These are phyloP conservation scores for Heliothis virescens DNA, from an alignment of 1,140 invertebrate species.

Conservation along the genomic window DNA sequence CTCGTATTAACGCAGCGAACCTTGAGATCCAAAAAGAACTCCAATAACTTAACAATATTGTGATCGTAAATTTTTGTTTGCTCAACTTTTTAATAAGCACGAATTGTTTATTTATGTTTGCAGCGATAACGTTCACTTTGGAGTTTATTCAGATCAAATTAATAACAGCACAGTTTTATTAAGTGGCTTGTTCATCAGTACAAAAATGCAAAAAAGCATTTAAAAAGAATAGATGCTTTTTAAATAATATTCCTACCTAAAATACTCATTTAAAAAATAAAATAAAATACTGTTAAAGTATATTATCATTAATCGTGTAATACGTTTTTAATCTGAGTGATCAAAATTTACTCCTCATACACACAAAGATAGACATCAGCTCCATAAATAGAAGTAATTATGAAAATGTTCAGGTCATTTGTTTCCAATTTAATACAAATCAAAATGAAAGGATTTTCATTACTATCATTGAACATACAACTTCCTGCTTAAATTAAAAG, in stretches of 20 bases:
- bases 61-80: conserved; percentile 39
- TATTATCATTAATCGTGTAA: too few relatives aligned
- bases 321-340: too few relatives aligned
- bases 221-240: background rate
- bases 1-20: background rate
- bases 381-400: too few relatives aligned
- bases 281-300: too few relatives aligned
- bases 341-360: too few relatives aligned
- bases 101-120: conserved; percentile 30
- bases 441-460: background rate
- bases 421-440: background rate
- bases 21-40: background rate
- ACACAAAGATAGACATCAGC: too few relatives aligned
- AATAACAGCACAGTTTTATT: background rate
- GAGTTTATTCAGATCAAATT: conserved; percentile 15
- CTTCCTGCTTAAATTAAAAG: conserved; percentile 7
- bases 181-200: background rate
- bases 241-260: background rate
- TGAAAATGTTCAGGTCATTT: background rate
- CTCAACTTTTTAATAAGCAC: conserved; percentile 29
- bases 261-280: too few relatives aligned
- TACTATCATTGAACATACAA: too few relatives aligned
- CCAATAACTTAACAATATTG: conserved; percentile 23
- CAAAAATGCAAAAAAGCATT: too few relatives aligned
- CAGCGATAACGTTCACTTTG: conserved; percentile 12